A percentile compares a stretch with the other conserved stretches of the same genome.
Conservation (phyloP, 1,140 invertebrate genomes). For the Physella acuta region DNA sequence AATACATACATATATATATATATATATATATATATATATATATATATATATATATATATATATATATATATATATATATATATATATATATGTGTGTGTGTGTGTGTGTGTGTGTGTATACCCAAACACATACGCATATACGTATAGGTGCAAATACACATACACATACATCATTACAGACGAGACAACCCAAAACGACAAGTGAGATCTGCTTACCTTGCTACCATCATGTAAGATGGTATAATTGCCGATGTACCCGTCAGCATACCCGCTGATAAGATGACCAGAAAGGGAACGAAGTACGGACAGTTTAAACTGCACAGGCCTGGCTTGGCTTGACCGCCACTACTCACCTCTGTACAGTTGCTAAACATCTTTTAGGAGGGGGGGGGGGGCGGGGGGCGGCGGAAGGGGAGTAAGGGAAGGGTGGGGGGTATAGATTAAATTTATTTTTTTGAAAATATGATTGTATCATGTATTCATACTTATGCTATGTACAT, state of each 20-base stretch:
- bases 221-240: not conserved
- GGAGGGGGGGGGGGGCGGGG: too few relatives aligned
- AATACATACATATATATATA: not conserved
- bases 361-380: constrained; percentile 23
- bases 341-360: not conserved
- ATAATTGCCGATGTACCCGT: not conserved
- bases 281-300: not conserved
- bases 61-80: not conserved
- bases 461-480: too few relatives aligned
- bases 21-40: not conserved
- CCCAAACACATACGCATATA: too few relatives aligned
- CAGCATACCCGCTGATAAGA: not conserved
- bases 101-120: not conserved
- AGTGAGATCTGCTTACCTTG: too few relatives aligned
- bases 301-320: not conserved
- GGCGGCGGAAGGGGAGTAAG: too few relatives aligned
- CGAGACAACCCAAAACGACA: too few relatives aligned
- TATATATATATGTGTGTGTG: not conserved
- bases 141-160: too few relatives aligned
- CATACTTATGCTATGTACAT: too few relatives aligned
- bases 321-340: constrained; percentile 4
- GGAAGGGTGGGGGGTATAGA: too few relatives aligned
- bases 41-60: not conserved
- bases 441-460: too few relatives aligned
- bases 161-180: too few relatives aligned